Evolutionary conservation across 2,888 invertebrate genomes (phyloP).

Genomic region (Cosmia pyralina): DNA sequence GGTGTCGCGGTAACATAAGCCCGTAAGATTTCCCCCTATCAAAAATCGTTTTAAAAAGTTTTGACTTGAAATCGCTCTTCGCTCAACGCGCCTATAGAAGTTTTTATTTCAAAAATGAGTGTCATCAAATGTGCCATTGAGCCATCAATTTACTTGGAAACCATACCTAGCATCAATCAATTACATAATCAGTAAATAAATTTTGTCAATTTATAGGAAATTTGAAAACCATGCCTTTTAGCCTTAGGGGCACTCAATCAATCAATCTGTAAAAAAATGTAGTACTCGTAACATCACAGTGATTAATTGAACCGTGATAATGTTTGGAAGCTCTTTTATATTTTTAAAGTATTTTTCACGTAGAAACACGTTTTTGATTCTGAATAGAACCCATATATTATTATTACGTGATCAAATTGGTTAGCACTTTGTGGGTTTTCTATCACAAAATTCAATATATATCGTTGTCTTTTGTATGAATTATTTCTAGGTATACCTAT

Average conservation of each 20-base stretch:
- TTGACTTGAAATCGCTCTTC: too few species aligned
- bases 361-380: too few species aligned
- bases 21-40: too few species aligned
- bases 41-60: too few species aligned
- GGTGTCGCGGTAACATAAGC: too few species aligned
- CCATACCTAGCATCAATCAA: neutral
- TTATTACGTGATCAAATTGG: neutral
- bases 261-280: neutral
- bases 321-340: conserved; percentile 6
- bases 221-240: conserved; percentile 7
- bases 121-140: neutral
- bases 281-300: neutral
- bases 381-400: too few species aligned
- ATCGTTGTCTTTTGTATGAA: neutral
- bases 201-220: neutral
- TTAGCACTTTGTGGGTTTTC: neutral
- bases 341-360: neutral
- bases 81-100: too few species aligned
- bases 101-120: neutral
- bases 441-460: neutral
- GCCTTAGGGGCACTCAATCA: conserved; percentile 8
- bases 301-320: conserved; percentile 6
- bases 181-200: neutral
- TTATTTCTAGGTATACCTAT: neutral
- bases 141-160: neutral